These are phyloP conservation scores for Drosophila paranaensis DNA, from an alignment of 2,888 invertebrate species.

Conservation along the genomic window DNA sequence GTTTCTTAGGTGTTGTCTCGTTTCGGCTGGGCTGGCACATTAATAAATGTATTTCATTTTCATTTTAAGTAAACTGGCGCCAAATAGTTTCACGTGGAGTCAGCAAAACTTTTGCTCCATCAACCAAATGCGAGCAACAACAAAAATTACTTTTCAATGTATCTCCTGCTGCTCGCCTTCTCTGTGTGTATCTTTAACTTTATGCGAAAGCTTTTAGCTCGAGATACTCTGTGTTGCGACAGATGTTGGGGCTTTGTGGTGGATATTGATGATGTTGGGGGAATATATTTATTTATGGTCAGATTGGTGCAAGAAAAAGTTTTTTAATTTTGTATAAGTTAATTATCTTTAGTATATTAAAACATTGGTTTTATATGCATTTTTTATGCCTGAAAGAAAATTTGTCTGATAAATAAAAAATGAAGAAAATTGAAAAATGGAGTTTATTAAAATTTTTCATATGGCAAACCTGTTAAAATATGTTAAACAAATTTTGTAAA, in stretches of 20 bases:
- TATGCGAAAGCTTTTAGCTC: constrained; percentile 29
- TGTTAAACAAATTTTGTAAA: too few species aligned
- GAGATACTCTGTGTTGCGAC: constrained; percentile 7
- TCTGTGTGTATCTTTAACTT: constrained; percentile 34
- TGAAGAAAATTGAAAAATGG: too few species aligned
- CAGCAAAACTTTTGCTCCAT: constrained; percentile 56
- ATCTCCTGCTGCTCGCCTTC: constrained; percentile 13
- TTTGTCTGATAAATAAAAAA: too few species aligned
- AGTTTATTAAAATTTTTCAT: too few species aligned
- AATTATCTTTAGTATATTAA: neutral
- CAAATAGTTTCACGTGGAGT: constrained; percentile 63
- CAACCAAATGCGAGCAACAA: constrained; percentile 39
- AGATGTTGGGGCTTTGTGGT: neutral
- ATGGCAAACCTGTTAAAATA: too few species aligned
- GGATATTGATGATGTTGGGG: neutral
- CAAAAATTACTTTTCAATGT: constrained; percentile 52
- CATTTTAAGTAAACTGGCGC: constrained; percentile 55
- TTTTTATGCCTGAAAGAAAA: too few species aligned
- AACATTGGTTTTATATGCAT: neutral
- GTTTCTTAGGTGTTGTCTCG: constrained; percentile 4
- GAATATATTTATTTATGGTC: neutral
- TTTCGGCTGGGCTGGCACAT: constrained; percentile 34
- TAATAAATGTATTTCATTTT: constrained; percentile 68
- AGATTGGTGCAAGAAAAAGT: neutral
- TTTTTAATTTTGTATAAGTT: too few species aligned